These are phyloP conservation scores for Drosophila insularis DNA, from an alignment of 1,140 invertebrate genomes.

Conservation along the genomic window DNA sequence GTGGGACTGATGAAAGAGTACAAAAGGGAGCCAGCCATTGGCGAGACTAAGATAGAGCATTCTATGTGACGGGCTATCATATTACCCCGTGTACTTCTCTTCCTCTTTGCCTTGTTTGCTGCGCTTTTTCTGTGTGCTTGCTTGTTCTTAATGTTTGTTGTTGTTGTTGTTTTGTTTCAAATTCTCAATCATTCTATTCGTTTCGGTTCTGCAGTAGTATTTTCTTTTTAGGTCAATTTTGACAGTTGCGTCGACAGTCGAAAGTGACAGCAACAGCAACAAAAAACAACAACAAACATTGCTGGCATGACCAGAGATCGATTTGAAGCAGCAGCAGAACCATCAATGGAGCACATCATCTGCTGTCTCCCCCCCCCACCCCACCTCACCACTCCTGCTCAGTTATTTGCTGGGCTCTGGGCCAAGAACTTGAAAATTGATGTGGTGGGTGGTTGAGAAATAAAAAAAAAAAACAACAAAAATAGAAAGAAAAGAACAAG, in stretches of 20 bases:
- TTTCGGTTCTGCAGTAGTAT: conserved; percentile 20
- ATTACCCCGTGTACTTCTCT: conserved; percentile 31
- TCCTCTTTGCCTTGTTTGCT: conserved; percentile 6
- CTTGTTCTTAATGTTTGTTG: conserved; percentile 35
- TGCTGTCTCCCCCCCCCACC: neutral
- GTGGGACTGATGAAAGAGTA: neutral
- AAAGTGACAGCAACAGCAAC: conserved; percentile 57
- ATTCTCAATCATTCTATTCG: conserved; percentile 16
- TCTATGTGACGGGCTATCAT: conserved; percentile 45
- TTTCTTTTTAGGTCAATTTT: conserved; percentile 74
- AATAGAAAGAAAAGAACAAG: neutral
- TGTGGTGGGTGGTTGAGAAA: conserved; percentile 31
- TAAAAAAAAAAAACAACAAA: neutral
- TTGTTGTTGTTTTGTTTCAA: conserved; percentile 23
- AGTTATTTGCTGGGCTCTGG: conserved; percentile 64
- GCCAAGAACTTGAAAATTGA: conserved; percentile 73
- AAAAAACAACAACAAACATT: conserved; percentile 21
- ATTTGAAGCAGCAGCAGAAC: conserved; percentile 31
- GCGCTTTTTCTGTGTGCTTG: conserved; percentile 31
- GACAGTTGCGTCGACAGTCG: conserved; percentile 70
- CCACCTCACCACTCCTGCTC: neutral
- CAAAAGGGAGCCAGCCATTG: neutral
- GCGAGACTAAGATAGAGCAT: neutral
- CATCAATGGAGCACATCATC: conserved; percentile 28
- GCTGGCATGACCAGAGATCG: conserved; percentile 49